Evolutionary conservation across 2,888 invertebrate genomes (phyloP).

Genomic region (Cryptosula pallasiana): DNA sequence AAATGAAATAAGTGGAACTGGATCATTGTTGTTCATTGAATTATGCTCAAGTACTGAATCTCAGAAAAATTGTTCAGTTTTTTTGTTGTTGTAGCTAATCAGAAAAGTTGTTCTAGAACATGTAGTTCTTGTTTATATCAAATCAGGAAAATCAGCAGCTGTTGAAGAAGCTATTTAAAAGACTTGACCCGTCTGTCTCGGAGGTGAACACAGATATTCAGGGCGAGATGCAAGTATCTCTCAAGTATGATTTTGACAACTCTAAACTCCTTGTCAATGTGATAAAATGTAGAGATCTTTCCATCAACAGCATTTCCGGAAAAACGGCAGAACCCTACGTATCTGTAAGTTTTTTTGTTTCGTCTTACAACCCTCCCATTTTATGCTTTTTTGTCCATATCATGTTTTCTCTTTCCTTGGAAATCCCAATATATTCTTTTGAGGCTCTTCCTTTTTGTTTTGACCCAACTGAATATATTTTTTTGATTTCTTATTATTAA

Average conservation of each 20-base stretch:
- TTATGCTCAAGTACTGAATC: too few relatives aligned
- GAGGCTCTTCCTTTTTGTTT: too few relatives aligned
- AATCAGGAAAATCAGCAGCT: constrained; percentile 41
- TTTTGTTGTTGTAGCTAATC: too few relatives aligned
- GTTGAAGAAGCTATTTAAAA: constrained; percentile 44
- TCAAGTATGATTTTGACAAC: constrained; percentile 41
- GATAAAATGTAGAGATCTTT: constrained; percentile 40
- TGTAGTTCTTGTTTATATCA: too few relatives aligned
- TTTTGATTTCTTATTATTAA: too few relatives aligned
- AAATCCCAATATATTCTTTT: too few relatives aligned
- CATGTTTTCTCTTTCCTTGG: too few relatives aligned
- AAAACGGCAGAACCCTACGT: constrained; percentile 44
- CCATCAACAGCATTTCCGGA: constrained; percentile 37
- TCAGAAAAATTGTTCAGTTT: too few relatives aligned
- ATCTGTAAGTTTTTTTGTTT: constrained; percentile 33
- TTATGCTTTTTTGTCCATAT: not conserved
- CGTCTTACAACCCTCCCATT: not conserved
- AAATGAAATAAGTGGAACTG: too few relatives aligned
- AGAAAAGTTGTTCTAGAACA: too few relatives aligned
- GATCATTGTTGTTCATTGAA: too few relatives aligned
- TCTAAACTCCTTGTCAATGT: constrained; percentile 43
- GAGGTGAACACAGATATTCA: constrained; percentile 34
- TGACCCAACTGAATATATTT: too few relatives aligned
- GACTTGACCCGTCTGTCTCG: constrained; percentile 43
- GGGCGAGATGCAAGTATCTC: constrained; percentile 44